Evolutionary conservation across 2,113 vertebrate species (phyloP).

Genomic region (Myrmecophaga tridactyla): DNA sequence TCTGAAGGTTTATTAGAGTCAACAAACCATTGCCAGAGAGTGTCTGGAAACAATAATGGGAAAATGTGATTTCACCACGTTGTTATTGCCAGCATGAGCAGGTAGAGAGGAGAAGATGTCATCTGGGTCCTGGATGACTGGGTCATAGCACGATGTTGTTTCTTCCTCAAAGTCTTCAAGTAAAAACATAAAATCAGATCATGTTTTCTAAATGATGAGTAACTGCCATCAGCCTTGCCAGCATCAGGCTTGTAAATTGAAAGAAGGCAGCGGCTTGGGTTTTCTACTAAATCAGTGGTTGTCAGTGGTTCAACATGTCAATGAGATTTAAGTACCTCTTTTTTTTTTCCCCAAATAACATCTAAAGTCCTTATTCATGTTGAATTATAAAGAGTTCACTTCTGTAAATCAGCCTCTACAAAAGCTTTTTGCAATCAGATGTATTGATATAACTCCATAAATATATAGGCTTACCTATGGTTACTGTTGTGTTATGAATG

Average conservation of each 20-base stretch:
- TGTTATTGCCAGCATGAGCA: constrained; percentile 84
- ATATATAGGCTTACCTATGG: background rate
- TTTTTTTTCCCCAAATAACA: constrained; percentile 25
- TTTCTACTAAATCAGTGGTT: constrained; percentile 59
- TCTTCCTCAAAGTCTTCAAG: constrained; percentile 77
- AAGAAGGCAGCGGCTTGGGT: background rate
- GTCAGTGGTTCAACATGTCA: constrained; percentile 58
- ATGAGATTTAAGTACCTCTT: constrained; percentile 39
- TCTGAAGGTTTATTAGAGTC: constrained; percentile 89
- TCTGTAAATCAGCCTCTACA: background rate
- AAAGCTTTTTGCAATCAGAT: background rate
- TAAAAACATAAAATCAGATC: constrained; percentile 77
- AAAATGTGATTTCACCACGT: constrained; percentile 88
- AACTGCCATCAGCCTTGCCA: constrained; percentile 54
- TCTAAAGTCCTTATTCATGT: background rate
- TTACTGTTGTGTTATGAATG: background rate
- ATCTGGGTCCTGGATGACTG: constrained; percentile 82
- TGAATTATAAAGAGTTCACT: background rate
- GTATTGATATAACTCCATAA: background rate
- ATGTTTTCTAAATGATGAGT: constrained; percentile 76
- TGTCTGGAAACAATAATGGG: constrained; percentile 89
- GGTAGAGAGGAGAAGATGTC: constrained; percentile 84
- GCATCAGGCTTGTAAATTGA: constrained; percentile 54
- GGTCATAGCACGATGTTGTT: constrained; percentile 80
- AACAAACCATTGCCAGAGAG: constrained; percentile 87